Percentiles rank a stretch among this genome's conserved stretches.
Conservation (phyloP, 1,140 invertebrate genomes). For the Mya arenaria region DNA sequence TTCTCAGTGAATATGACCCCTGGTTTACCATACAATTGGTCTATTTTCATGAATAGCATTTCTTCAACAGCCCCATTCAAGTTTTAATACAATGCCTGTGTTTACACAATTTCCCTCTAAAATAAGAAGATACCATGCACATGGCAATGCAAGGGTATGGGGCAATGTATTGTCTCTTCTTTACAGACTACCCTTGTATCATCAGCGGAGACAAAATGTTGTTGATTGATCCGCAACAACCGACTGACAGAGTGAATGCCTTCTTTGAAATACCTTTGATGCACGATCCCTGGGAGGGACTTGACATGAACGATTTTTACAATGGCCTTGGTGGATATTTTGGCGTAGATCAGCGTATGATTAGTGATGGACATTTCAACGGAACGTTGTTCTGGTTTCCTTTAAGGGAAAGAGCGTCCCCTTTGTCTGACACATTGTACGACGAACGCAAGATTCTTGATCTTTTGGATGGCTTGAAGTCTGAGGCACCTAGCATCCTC, state of each 20-base stretch:
- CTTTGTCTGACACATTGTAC: constrained; percentile 59
- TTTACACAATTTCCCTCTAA: too few species aligned
- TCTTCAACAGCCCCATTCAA: too few species aligned
- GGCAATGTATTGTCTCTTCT: background rate
- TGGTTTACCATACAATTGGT: too few species aligned
- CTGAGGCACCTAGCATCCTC: constrained; percentile 54
- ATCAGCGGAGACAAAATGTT: constrained; percentile 42
- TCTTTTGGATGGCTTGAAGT: constrained; percentile 60
- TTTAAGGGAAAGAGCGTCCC: constrained; percentile 60
- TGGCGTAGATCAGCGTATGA: background rate
- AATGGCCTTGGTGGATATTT: constrained; percentile 24
- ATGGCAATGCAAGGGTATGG: too few species aligned
- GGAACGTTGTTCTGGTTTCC: constrained; percentile 78
- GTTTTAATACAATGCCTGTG: too few species aligned
- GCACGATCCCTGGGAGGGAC: background rate
- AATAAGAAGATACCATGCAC: too few species aligned
- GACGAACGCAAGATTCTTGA: constrained; percentile 57
- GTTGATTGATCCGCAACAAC: constrained; percentile 35
- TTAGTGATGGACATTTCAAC: constrained; percentile 35
- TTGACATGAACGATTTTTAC: constrained; percentile 23
- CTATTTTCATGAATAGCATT: too few species aligned
- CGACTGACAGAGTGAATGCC: constrained; percentile 24
- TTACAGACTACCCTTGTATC: constrained; percentile 36
- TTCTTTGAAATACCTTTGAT: background rate
- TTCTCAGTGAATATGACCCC: too few species aligned